Evolutionary conservation across 2,797 vertebrate species (phyloP), one percentile per base, ranked within the genome.

Genomic region (Poecilia wingei): DNA sequence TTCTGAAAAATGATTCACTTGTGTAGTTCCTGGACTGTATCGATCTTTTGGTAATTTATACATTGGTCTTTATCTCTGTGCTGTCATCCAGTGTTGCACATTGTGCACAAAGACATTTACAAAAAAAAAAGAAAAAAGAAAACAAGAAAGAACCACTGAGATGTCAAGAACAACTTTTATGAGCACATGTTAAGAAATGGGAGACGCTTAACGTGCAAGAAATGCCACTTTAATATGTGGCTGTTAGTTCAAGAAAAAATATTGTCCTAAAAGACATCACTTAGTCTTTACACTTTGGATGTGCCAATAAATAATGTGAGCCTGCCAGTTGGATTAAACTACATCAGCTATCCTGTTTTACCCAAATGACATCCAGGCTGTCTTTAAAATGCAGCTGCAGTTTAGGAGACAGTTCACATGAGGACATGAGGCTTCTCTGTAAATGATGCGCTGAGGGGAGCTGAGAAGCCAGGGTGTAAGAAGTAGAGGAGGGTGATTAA

Each of bases 351-450:
- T 80, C 74, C 83, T 28, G 77, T 87, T 77, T 79, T 68, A 77
- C 76, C 66, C 20, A 73, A 66, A 28, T 73, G 77, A 70, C 69
- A 61, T 18, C 72, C 76, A 41, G 46, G 25, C 55, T 70, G 61
- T 75, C 41, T 47, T 13, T 47, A 75, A 78, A 74, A 45, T 78
- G 79, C 79, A 76, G 78, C 79, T 76, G 80, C 74, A 75, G 78
- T 82, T 82, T 59, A 80, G 77, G 64, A 81, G 79, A 81, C 75
- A 61, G 92, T 88, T 92, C 87, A 89, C 64, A 49, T 66, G 9
- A 90, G 90, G 91, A 91, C 88, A 87, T 79, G 80, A 78, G 79
- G 74, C 77, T 79, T 77, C 74, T 70, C 77, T 82, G 80, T 87
- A 84, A 89, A 86, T 82, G 79, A 87, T 84, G 89, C 16, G 86